phyloP scores from a whole-genome alignment of 2,888 invertebrate species.

The Lamellibrachia satsuma region DNA sequence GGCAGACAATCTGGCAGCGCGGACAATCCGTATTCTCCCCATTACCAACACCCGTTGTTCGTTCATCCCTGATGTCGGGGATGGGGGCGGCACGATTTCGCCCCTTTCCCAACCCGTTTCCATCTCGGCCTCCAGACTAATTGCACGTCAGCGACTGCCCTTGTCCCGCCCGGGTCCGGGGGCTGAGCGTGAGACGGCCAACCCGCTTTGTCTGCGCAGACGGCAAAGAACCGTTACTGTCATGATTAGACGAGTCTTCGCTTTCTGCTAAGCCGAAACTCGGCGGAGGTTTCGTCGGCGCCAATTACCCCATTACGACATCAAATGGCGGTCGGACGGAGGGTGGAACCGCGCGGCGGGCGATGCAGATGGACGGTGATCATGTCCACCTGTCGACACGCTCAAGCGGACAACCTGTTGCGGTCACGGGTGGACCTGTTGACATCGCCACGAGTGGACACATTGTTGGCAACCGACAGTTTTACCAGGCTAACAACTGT shows the following conservation, averaged over 20 bases:
- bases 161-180: not conserved
- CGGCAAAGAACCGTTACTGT: conserved; percentile 2
- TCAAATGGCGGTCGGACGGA: not conserved
- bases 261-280: not conserved
- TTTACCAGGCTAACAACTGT: not conserved
- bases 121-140: not conserved
- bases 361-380: not conserved
- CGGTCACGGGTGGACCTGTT: not conserved
- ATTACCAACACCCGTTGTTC: conserved; percentile 4
- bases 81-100: conserved; percentile 4
- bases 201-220: not conserved
- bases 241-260: not conserved
- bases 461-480: not conserved
- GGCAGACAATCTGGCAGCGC: not conserved
- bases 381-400: not conserved
- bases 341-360: not conserved
- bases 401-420: not conserved
- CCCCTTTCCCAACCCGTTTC: not conserved
- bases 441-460: not conserved
- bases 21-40: not conserved
- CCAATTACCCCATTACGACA: conserved; percentile 5
- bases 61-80: not conserved
- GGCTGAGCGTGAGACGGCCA: not conserved
- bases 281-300: not conserved
- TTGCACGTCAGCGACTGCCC: not conserved